phyloP scores from a whole-genome alignment of 2,113 vertebrate genomes.

The Pterocles orientalis region DNA sequence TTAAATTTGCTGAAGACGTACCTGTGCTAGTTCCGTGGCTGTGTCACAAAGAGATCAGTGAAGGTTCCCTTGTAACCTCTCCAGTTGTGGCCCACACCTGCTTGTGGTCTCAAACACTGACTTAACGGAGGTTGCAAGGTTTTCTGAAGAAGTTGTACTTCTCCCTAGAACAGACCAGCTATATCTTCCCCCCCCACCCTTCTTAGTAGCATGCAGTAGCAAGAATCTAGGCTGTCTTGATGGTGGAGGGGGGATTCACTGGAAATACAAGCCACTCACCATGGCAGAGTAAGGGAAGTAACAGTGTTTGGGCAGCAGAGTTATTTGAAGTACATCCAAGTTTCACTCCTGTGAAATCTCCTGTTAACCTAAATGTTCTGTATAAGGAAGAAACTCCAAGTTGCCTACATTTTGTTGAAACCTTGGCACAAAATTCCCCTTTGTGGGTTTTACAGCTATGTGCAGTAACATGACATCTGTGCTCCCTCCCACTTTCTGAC shows the following conservation, averaged over 20 bases:
- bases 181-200: rapidly evolving
- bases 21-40: rapidly evolving
- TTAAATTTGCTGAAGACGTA: neutral
- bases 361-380: neutral
- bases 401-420: neutral
- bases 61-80: neutral
- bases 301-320: neutral
- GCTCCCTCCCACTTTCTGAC: neutral
- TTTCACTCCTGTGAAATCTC: neutral
- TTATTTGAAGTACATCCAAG: neutral
- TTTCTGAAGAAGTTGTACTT: neutral
- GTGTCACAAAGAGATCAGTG: neutral
- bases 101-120: neutral
- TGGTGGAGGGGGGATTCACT: neutral
- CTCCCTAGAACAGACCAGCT: neutral
- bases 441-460: neutral
- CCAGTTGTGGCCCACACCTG: neutral
- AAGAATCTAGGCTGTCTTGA: neutral
- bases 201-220: neutral
- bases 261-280: neutral
- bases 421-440: neutral
- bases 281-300: neutral
- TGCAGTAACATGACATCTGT: neutral
- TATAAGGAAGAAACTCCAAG: neutral
- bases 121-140: neutral